Evolutionary conservation across 2,797 vertebrate genomes (phyloP), one percentile per base, ranked within the genome.

Genomic region (Parotocinclus haroldoi): DNA sequence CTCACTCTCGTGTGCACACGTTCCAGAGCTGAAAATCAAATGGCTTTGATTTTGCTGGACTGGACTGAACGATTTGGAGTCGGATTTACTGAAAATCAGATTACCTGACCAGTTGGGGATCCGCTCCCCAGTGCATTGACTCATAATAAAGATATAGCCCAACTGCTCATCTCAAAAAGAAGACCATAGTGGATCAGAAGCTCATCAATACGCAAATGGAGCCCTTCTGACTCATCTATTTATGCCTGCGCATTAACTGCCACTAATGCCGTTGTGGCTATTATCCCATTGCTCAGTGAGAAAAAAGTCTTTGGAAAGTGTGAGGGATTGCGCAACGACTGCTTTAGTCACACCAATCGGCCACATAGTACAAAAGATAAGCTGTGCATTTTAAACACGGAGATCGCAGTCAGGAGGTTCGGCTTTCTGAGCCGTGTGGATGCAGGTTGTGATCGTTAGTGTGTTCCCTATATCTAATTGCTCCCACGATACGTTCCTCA

Each of bases 281-380:
- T 87, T 87, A 89, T 89, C 85, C 85, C 82, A 86, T 86, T 81
- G 84, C 80, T 72, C 81, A 69, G 78, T 84, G 82, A 84, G 80
- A 42, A 85, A 86, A 81, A 77, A 83, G 86, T 84, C 85, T 83
- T 57, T 65, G 83, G 81, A 83, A 80, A 80, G 62, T 53, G 66
- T 58, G 64, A 51, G 67, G 82, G 82, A 82, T 82, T 84, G 82
- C 82, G 88, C 84, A 85, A 80, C 82, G 83, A 87, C 85, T 86
- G 88, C 85, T 88, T 91, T 88, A 90, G 88, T 89, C 88, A 89
- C 85, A 87, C 82, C 81, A 80, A 88, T 84, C 82, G 82, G 84
- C 78, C 77, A 69, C 76, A 82, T 85, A 84, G 84, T 88, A 88
- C 85, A 88, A 90, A 58, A 82, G 84, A 55, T 19, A n/a, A 27